Evolutionary conservation across 2,797 vertebrate species (phyloP).

Genomic region (Ptychobarbus kaznakovi): DNA sequence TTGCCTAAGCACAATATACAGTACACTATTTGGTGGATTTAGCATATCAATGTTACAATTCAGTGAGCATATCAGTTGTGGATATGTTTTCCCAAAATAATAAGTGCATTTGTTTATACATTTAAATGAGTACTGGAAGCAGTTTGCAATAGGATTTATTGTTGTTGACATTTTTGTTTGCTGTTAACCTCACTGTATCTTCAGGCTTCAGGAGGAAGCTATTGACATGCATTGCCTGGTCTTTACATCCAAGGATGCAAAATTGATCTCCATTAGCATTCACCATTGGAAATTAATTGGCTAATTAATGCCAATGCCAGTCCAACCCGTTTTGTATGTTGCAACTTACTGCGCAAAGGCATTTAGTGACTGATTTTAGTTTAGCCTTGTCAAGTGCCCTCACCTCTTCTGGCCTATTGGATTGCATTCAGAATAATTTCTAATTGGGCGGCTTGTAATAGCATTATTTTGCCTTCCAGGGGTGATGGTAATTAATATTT

Average conservation of each 20-base stretch:
- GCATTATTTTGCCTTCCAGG: not conserved
- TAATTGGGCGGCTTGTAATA: slow-evolving; percentile 4
- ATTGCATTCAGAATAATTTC: slow-evolving; percentile 12
- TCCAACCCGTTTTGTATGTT: slow-evolving; percentile 63
- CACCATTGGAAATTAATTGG: slow-evolving; percentile 66
- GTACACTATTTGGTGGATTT: not conserved
- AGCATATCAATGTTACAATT: not conserved
- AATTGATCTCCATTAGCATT: slow-evolving; percentile 70
- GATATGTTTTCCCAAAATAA: not conserved
- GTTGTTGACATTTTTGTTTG: slow-evolving; percentile 40
- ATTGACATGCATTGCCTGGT: slow-evolving; percentile 43
- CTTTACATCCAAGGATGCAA: slow-evolving; percentile 62
- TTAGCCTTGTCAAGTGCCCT: slow-evolving; percentile 14
- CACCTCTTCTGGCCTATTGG: not conserved
- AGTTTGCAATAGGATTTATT: not conserved
- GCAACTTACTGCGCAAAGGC: slow-evolving; percentile 45
- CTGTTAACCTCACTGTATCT: slow-evolving; percentile 43
- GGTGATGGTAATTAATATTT: not conserved
- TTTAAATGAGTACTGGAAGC: slow-evolving; percentile 17
- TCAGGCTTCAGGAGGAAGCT: slow-evolving; percentile 57
- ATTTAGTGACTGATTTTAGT: slow-evolving; percentile 35
- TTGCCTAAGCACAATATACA: slow-evolving; percentile 2
- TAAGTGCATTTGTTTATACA: slow-evolving; percentile 9
- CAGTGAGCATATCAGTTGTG: not conserved
- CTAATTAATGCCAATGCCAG: slow-evolving; percentile 70